Percentiles rank a stretch among this genome's conserved stretches.
Conservation (phyloP, 1,140 invertebrate genomes). For the Thaumetopoea pityocampa region DNA sequence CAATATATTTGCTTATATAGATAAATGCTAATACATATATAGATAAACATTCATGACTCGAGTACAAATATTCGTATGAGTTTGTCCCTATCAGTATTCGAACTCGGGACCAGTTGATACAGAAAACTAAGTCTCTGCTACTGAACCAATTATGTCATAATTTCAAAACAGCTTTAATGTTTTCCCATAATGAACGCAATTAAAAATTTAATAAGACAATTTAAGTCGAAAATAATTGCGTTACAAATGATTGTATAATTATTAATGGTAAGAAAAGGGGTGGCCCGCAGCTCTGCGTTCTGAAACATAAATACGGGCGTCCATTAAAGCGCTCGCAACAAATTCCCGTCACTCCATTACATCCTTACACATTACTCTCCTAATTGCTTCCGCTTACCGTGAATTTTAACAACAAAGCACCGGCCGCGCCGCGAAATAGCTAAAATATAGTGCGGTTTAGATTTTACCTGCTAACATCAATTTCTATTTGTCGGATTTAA, state of each 20-base stretch:
- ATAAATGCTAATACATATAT: too few relatives aligned
- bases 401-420: slow-evolving; percentile 64
- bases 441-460: slow-evolving; percentile 58
- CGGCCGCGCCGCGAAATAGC: slow-evolving; percentile 48
- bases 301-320: slow-evolving; percentile 51
- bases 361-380: slow-evolving; percentile 61
- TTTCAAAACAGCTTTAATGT: neutral
- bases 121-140: too few relatives aligned
- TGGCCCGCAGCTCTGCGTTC: slow-evolving; percentile 35
- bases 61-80: too few relatives aligned
- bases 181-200: slow-evolving; percentile 4
- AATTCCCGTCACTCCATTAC: slow-evolving; percentile 68
- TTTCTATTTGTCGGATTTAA: slow-evolving; percentile 58
- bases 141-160: neutral
- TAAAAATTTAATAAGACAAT: slow-evolving; percentile 13
- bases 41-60: too few relatives aligned
- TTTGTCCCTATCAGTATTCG: too few relatives aligned
- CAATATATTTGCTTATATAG: too few relatives aligned
- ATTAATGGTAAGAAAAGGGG: slow-evolving; percentile 16
- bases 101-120: too few relatives aligned
- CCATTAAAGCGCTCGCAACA: slow-evolving; percentile 58
- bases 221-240: slow-evolving; percentile 6
- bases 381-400: slow-evolving; percentile 67
- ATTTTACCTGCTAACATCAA: slow-evolving; percentile 56
- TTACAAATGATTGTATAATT: slow-evolving; percentile 21